Conservation (phyloP, 2,113 vertebrate species). For the Toxostoma redivivum region DNA sequence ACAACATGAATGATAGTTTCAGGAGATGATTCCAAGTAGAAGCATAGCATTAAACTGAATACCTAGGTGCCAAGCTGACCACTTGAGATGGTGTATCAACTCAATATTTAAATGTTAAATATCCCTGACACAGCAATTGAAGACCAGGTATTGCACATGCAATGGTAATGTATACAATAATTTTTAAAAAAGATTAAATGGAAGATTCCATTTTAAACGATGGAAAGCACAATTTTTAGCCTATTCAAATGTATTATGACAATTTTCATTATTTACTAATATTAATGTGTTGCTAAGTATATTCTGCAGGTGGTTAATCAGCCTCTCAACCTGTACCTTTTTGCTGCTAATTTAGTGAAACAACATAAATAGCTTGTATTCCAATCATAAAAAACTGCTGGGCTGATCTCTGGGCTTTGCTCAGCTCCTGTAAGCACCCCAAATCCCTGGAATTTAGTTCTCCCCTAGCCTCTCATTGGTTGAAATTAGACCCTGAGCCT, state of each 20-base stretch:
- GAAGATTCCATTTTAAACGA: not conserved
- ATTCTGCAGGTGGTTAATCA: not conserved
- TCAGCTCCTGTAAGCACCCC: not conserved
- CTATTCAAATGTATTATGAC: not conserved
- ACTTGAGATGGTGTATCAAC: not conserved
- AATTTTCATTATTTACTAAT: not conserved
- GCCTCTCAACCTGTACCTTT: not conserved
- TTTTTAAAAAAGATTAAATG: not conserved
- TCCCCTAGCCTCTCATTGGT: not conserved
- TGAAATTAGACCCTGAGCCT: not conserved
- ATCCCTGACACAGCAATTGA: not conserved
- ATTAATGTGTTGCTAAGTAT: not conserved
- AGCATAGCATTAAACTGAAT: not conserved
- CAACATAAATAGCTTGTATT: not conserved
- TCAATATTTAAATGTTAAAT: not conserved
- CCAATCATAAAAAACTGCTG: not conserved
- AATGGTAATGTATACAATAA: not conserved
- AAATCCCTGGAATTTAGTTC: not conserved
- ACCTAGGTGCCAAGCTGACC: not conserved
- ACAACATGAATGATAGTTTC: not conserved
- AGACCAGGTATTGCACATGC: not conserved
- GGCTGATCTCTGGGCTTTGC: not conserved
- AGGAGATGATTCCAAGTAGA: not conserved
- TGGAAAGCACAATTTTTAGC: accelerated
- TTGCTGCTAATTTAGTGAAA: not conserved